Base-by-base conservation (phyloP, 2,113 vertebrate genomes). In the Deroptyus accipitrinus region DNA sequence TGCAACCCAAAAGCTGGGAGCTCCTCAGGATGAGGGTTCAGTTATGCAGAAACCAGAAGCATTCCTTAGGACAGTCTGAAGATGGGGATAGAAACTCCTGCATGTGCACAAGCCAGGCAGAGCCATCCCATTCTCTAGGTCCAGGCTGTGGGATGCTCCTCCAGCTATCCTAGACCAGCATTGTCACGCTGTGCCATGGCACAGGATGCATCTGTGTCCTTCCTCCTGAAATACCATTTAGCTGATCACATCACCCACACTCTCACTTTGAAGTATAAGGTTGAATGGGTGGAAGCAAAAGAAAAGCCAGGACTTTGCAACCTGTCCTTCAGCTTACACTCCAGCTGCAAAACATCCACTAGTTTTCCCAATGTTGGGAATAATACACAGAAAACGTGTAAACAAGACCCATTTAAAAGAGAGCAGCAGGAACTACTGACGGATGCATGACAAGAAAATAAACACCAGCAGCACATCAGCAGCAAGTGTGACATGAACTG, bases 401-500 rank as follows among this genome's bases (percentile, higher is more conserved):
- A 86, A 72, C 63, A 52, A 28, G 59, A 28, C 13, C 35, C 51
- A 22, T 5, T 7, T 6, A 11, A 30, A n/a, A 61, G 39, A 44
- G 70, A 61, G 59, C 64, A 28, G 11, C 39, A 35, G 78, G 61
- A 61, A 33, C 37, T 11, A 4, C 44, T 10, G 49, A 37, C 2
- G 4, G 10, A 6, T 2, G 12, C 4, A 2, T 3, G n/a, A 24
- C 33, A 49, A 49, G 72, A 7, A 49, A 62, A 30, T 8, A 44
- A 57, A 57, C 55, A 31, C 41, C 79, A 17, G 2, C 19, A 1
- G 55, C 78, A 4, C 42, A 7, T 18, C 16, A 0, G 30, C 74
- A 61, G 27, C 66, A 11, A 31, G 17, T 5, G 3, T 13, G 39
- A n/a, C 23, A 42, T 6, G 3, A 25, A 15, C 0, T 6, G 6